phyloP scores from a whole-genome alignment of 2,113 vertebrate species.

The Clarias macrocephalus region DNA sequence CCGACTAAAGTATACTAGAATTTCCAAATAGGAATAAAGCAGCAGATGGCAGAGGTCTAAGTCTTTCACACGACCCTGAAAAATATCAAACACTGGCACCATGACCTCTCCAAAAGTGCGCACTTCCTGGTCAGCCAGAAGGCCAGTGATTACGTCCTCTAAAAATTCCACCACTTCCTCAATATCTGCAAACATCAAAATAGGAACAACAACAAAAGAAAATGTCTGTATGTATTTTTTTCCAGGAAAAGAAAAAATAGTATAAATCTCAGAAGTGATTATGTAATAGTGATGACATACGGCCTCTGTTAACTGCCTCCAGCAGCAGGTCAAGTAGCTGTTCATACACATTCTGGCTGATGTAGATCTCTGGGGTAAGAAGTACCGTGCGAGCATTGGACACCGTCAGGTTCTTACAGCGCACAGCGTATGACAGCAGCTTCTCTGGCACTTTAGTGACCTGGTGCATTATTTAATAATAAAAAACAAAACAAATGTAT shows the following conservation, averaged over 20 bases:
- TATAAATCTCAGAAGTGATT: neutral
- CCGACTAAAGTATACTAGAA: conserved; percentile 90
- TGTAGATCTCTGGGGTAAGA: conserved; percentile 94
- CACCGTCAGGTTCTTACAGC: conserved; percentile 87
- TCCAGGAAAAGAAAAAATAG: no score
- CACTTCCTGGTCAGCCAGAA: conserved; percentile 89
- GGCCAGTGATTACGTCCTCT: conserved; percentile 85
- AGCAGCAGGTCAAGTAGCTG: conserved; percentile 93
- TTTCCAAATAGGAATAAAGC: conserved; percentile 87
- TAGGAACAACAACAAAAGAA: neutral
- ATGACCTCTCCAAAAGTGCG: conserved; percentile 92
- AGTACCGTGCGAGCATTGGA: conserved; percentile 88
- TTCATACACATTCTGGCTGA: conserved; percentile 88
- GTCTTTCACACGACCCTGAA: conserved; percentile 84
- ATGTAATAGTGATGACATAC: conserved; percentile 69
- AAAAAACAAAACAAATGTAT: no score
- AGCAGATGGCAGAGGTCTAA: conserved; percentile 91
- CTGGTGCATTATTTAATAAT: conserved; percentile 62
- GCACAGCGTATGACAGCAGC: conserved; percentile 85
- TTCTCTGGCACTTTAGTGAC: conserved; percentile 97
- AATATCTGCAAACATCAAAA: conserved; percentile 73
- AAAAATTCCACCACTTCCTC: conserved; percentile 88
- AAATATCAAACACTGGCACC: conserved; percentile 88
- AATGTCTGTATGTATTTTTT: neutral
- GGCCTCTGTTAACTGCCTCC: conserved; percentile 80